Conservation (phyloP, 2,888 invertebrate genomes). For the Plagiodera versicolora region DNA sequence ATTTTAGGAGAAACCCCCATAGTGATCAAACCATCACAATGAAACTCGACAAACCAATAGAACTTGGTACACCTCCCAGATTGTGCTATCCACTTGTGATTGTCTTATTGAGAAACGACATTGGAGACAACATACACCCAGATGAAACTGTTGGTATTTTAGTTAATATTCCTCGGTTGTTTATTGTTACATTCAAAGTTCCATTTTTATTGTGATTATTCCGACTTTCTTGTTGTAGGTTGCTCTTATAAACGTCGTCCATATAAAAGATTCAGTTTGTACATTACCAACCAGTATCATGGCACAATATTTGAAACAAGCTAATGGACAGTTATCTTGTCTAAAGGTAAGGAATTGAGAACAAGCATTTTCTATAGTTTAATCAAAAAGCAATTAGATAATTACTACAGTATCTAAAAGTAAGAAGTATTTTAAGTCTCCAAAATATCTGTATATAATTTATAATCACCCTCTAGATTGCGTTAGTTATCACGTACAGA, state of each 20-base stretch:
- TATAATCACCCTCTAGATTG: not conserved
- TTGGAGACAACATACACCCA: conserved; percentile 65
- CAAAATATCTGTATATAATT: no score
- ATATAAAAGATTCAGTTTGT: conserved; percentile 80
- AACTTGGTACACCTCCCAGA: conserved; percentile 73
- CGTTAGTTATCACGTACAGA: no score
- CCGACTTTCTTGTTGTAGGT: conserved; percentile 61
- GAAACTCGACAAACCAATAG: conserved; percentile 63
- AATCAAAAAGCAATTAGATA: not conserved
- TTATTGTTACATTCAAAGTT: not conserved
- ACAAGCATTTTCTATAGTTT: not conserved
- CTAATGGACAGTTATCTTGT: conserved; percentile 78
- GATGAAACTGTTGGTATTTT: conserved; percentile 70
- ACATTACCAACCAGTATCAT: conserved; percentile 78
- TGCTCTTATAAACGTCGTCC: conserved; percentile 78
- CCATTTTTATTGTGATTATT: not conserved
- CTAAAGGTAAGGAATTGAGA: conserved; percentile 71
- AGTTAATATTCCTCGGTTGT: not conserved
- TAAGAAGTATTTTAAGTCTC: no score
- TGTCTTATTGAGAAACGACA: conserved; percentile 68
- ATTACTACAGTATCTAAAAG: no score
- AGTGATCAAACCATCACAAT: conserved; percentile 67
- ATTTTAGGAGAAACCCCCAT: conserved; percentile 65
- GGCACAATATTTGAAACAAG: conserved; percentile 84
- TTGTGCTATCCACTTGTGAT: conserved; percentile 78